Conservation (phyloP, 2,888 invertebrate species). For the Antheraea assamensis region DNA sequence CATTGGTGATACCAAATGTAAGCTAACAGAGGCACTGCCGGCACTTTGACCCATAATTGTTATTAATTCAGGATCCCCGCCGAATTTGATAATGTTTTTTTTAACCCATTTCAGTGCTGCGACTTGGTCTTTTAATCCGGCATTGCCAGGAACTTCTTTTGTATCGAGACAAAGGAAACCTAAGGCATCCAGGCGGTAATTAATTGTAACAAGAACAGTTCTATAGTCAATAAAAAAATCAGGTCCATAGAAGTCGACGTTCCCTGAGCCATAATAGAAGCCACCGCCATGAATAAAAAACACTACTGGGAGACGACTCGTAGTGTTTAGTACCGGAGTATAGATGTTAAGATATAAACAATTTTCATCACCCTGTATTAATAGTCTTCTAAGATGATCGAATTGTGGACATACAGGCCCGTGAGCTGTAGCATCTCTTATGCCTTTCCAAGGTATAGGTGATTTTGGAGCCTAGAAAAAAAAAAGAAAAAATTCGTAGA, state of each 20-base stretch:
- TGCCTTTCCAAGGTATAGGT: conserved; percentile 52
- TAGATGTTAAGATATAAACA: conserved; percentile 59
- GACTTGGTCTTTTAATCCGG: conserved; percentile 73
- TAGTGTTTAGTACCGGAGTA: conserved; percentile 37
- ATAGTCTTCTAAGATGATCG: conserved; percentile 37
- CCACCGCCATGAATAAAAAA: conserved; percentile 54
- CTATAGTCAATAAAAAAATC: conserved; percentile 77
- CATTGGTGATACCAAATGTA: conserved; percentile 37
- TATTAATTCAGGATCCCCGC: conserved; percentile 48
- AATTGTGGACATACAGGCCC: conserved; percentile 54
- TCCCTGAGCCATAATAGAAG: conserved; percentile 49
- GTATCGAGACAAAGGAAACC: conserved; percentile 80
- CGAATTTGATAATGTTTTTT: conserved; percentile 47
- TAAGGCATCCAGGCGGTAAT: conserved; percentile 76
- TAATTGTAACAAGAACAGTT: conserved; percentile 79
- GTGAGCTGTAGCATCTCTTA: conserved; percentile 50
- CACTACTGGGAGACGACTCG: conserved; percentile 44
- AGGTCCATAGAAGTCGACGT: conserved; percentile 73
- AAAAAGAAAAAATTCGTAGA: conserved; percentile 45
- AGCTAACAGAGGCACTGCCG: conserved; percentile 25
- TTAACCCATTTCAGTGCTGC: conserved; percentile 31
- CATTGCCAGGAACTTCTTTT: conserved; percentile 81
- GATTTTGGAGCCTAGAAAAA: conserved; percentile 49
- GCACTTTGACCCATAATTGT: conserved; percentile 48
- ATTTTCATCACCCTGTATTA: conserved; percentile 49